Evolutionary conservation across 2,888 invertebrate genomes (phyloP), one percentile per base, ranked within the genome.

Genomic region (Alviniconcha strummeri): DNA sequence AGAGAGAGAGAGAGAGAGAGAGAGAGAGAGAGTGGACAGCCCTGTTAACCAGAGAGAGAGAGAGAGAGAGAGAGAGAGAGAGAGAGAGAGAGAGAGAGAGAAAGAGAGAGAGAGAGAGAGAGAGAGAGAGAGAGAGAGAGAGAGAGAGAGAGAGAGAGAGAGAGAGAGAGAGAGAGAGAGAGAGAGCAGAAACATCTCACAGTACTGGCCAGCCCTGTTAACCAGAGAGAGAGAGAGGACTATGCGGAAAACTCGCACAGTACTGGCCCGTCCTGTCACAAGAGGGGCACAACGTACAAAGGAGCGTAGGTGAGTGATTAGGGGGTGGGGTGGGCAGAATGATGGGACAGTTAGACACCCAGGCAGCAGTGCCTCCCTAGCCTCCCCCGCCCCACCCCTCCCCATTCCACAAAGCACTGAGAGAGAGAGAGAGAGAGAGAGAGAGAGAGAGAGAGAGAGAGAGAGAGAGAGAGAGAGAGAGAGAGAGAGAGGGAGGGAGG

Each of bases 401-500:
- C n/a, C n/a, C n/a, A n/a, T n/a, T n/a, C n/a, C n/a, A n/a, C n/a
- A n/a, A n/a, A n/a, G n/a, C n/a, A n/a, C n/a, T n/a, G n/a, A n/a
- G n/a, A n/a, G 60, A 60, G 60, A 60, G 60, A 60, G 60, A 76
- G 54, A 52, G 54, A 54, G 76, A 76, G 76, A 76, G 76, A 76
- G 76, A 76, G 76, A 76, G 76, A 76, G 76, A 76, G 76, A 76
- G 76, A 76, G 76, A 76, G 76, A 76, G 76, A 76, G 76, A 76
- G 76, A 76, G 76, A 76, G 76, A 76, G 76, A 76, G 76, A 76
- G 76, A 76, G 76, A 76, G 76, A 76, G 76, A 76, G 76, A 76
- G 76, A 76, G 76, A 76, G 76, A 76, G 76, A 76, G 76, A 76
- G 76, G 36, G 15, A 76, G 54, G 36, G 52, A 76, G 76, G 6